Evolutionary conservation across 2,888 invertebrate genomes (phyloP).

Genomic region (Drosophila cracens): DNA sequence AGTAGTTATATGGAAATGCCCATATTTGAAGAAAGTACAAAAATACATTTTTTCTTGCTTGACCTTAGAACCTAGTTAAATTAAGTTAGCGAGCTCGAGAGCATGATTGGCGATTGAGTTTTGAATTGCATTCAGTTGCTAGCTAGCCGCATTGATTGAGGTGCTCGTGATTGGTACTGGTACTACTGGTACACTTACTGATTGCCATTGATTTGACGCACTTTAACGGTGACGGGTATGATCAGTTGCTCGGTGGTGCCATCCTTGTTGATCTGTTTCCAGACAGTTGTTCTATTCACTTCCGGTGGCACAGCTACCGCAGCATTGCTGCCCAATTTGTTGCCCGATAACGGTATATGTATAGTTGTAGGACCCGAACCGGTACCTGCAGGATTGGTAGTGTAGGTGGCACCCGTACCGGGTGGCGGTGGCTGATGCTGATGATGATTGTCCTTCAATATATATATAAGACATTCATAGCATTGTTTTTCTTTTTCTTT

Average conservation of each 20-base stretch:
- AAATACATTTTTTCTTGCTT: conserved; percentile 1
- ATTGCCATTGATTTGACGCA: conserved; percentile 83
- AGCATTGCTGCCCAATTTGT: conserved; percentile 32
- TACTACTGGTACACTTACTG: conserved; percentile 80
- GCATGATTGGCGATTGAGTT: conserved; percentile 16
- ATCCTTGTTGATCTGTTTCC: conserved; percentile 94
- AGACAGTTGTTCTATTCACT: conserved; percentile 96
- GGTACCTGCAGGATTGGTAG: conserved; percentile 44
- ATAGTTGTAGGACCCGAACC: conserved; percentile 75
- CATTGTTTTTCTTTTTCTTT: conserved; percentile 30
- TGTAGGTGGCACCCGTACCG: conserved; percentile 84
- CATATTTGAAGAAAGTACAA: not conserved
- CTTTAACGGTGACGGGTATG: conserved; percentile 83
- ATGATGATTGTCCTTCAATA: conserved; percentile 83
- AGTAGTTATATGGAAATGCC: conserved; percentile 6
- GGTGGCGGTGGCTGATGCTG: conserved; percentile 67
- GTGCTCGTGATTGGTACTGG: not conserved
- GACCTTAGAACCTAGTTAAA: not conserved
- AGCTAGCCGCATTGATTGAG: conserved; percentile 31
- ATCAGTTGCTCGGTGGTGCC: conserved; percentile 82
- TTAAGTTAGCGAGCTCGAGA: conserved; percentile 20
- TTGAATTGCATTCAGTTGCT: conserved; percentile 14
- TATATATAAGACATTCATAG: conserved; percentile 39
- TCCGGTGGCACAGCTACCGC: conserved; percentile 95
- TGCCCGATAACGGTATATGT: conserved; percentile 89